These are phyloP conservation scores for Zophobas morio DNA, from an alignment of 1,140 invertebrate genomes.

Conservation along the genomic window DNA sequence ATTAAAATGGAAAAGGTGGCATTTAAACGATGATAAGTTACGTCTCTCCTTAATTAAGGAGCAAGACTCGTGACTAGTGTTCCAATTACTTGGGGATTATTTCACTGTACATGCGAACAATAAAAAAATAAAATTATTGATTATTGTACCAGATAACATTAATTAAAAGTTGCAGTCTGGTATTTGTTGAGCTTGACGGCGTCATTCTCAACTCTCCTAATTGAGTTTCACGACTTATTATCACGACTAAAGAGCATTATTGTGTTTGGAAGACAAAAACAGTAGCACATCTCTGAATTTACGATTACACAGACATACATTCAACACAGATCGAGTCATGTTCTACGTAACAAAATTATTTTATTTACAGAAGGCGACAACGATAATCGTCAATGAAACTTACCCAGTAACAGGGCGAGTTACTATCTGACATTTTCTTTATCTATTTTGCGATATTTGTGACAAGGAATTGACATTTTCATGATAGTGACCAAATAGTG, in stretches of 20 bases:
- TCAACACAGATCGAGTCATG: constrained; percentile 39
- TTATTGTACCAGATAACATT: constrained; percentile 12
- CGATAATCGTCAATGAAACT: constrained; percentile 50
- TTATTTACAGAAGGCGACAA: constrained; percentile 37
- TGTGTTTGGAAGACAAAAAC: constrained; percentile 38
- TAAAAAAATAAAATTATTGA: constrained; percentile 28
- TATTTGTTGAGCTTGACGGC: constrained; percentile 6
- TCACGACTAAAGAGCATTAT: constrained; percentile 41
- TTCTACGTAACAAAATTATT: constrained; percentile 35
- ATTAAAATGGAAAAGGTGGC: not conserved
- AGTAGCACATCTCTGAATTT: constrained; percentile 28
- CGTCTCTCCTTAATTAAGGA: constrained; percentile 2
- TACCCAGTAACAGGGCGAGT: constrained; percentile 54
- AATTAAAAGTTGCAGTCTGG: constrained; percentile 24
- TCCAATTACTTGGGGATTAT: constrained; percentile 12
- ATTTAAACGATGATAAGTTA: not conserved
- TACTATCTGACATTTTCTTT: constrained; percentile 64
- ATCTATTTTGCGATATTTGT: constrained; percentile 57
- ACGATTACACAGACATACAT: constrained; percentile 35
- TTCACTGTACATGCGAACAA: not conserved
- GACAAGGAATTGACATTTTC: constrained; percentile 65
- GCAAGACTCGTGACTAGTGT: not conserved
- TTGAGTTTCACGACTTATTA: constrained; percentile 36
- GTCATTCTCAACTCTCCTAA: not conserved
- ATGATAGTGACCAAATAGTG: constrained; percentile 51